Percentiles rank a stretch among this genome's conserved stretches.
Conservation (phyloP, 2,797 vertebrate species). For the Leucoraja ocellata region DNA sequence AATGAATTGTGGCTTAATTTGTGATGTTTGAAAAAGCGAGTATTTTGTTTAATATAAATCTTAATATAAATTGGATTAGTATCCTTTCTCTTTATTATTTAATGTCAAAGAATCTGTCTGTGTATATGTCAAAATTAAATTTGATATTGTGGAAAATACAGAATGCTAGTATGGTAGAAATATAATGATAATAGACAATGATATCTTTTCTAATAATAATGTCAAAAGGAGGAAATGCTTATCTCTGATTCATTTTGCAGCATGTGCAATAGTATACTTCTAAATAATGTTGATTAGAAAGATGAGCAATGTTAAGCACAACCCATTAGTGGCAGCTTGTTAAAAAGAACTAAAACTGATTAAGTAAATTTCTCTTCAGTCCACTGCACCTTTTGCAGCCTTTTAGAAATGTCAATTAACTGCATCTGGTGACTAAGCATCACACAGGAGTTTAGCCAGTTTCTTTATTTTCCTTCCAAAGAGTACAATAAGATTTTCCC, state of each 20-base stretch:
- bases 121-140: not conserved
- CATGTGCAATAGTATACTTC: not conserved
- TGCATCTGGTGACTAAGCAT: conserved; percentile 34
- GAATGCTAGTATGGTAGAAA: not conserved
- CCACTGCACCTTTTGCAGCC: conserved; percentile 33
- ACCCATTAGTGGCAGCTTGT: not conserved
- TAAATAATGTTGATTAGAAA: not conserved
- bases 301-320: not conserved
- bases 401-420: conserved; percentile 33
- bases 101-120: not conserved
- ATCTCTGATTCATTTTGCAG: not conserved
- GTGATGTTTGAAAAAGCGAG: not conserved
- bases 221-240: not conserved
- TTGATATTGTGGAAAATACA: not conserved
- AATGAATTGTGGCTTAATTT: not conserved
- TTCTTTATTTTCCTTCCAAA: conserved; percentile 32
- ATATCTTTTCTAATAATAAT: not conserved
- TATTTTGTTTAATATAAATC: not conserved
- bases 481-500: conserved; percentile 60
- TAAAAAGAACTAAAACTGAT: conserved; percentile 11
- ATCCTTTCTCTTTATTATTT: not conserved
- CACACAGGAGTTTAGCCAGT: not conserved
- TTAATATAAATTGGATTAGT: not conserved
- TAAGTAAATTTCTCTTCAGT: conserved; percentile 37
- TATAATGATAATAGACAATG: not conserved